Evolutionary conservation across 2,113 vertebrate genomes (phyloP).

Genomic region (Sylvia atricapilla): DNA sequence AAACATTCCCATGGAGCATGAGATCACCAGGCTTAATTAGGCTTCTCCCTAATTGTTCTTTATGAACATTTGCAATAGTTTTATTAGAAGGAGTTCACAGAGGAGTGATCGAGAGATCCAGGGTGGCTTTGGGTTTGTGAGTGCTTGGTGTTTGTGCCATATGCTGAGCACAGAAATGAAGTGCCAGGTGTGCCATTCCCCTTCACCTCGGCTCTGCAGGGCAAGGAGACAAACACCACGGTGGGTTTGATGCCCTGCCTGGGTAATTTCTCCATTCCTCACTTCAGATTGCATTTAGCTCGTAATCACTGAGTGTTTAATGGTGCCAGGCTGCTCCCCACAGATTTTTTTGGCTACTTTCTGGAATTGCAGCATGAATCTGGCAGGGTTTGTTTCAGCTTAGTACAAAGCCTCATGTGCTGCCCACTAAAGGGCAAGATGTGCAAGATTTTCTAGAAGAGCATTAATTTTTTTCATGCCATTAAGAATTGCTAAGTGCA

Average conservation of each 20-base stretch:
- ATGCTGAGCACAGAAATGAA: not conserved
- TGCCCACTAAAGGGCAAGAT: not conserved
- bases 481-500: not conserved
- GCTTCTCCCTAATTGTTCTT: not conserved
- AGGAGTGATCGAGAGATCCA: not conserved
- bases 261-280: not conserved
- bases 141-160: not conserved
- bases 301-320: not conserved
- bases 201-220: not conserved
- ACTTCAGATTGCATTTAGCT: not conserved
- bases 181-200: not conserved
- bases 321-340: not conserved
- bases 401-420: not conserved
- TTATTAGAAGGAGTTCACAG: not conserved
- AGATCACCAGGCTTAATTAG: not conserved
- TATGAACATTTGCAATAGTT: not conserved
- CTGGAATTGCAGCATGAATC: not conserved
- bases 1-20: not conserved
- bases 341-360: slow-evolving; percentile 4
- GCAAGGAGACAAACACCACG: not conserved
- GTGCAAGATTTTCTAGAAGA: not conserved
- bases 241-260: not conserved
- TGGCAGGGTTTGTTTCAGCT: slow-evolving; percentile 2
- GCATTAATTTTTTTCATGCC: not conserved
- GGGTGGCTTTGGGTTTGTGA: not conserved